phyloP scores from a whole-genome alignment of 2,888 invertebrate genomes.

The Notocelia uddmanniana region DNA sequence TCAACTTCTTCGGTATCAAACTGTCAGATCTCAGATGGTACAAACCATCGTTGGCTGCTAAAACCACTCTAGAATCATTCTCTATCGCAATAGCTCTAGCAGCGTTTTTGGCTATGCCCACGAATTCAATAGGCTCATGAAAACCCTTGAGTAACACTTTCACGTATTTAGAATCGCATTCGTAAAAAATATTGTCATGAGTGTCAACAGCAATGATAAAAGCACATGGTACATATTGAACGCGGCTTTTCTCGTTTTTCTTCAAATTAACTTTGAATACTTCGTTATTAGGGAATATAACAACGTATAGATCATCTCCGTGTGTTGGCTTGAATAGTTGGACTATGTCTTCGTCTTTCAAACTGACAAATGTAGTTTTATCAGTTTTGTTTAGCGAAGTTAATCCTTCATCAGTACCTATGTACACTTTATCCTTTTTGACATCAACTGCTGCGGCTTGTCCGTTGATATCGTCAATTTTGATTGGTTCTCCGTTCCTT shows the following conservation, averaged over 20 bases:
- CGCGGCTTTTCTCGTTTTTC: slow-evolving; percentile 67
- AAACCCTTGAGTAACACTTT: slow-evolving; percentile 76
- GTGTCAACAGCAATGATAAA: slow-evolving; percentile 75
- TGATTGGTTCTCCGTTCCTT: slow-evolving; percentile 65
- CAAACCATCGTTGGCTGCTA: slow-evolving; percentile 76
- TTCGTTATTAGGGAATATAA: slow-evolving; percentile 74
- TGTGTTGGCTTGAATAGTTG: slow-evolving; percentile 70
- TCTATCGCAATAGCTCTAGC: slow-evolving; percentile 73
- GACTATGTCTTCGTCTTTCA: slow-evolving; percentile 78
- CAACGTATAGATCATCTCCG: slow-evolving; percentile 68
- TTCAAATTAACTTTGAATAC: slow-evolving; percentile 67
- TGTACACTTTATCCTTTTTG: slow-evolving; percentile 67
- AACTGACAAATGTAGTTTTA: slow-evolving; percentile 65
- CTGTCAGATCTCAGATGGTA: slow-evolving; percentile 70
- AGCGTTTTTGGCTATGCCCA: slow-evolving; percentile 73
- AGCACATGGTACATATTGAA: slow-evolving; percentile 74
- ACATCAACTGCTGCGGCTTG: slow-evolving; percentile 75
- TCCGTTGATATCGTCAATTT: slow-evolving; percentile 72
- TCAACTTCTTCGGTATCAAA: slow-evolving; percentile 74
- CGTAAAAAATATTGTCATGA: slow-evolving; percentile 73
- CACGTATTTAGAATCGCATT: slow-evolving; percentile 80
- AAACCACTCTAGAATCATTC: slow-evolving; percentile 59
- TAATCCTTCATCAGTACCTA: slow-evolving; percentile 74
- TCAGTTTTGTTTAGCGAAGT: slow-evolving; percentile 66
- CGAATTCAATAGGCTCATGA: slow-evolving; percentile 76